phyloP scores from a whole-genome alignment of 2,888 invertebrate species.

The Cephus spinipes region DNA sequence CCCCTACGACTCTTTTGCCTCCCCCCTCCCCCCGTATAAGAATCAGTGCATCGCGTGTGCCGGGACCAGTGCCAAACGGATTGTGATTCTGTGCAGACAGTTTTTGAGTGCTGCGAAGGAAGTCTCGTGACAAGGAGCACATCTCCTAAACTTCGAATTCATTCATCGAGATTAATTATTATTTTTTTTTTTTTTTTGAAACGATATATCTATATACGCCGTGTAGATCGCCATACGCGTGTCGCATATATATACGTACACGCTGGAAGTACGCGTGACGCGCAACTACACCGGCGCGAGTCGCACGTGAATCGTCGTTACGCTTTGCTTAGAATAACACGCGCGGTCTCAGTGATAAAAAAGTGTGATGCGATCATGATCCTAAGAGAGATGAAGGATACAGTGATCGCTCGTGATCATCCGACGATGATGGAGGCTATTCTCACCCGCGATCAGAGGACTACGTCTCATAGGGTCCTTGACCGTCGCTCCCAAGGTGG shows the following conservation, averaged over 20 bases:
- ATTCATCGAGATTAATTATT: constrained; percentile 16
- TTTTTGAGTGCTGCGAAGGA: constrained; percentile 11
- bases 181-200: constrained; percentile 18
- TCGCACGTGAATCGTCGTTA: constrained; percentile 18
- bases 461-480: constrained; percentile 55
- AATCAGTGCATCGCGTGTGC: constrained; percentile 62
- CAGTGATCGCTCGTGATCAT: constrained; percentile 22
- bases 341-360: constrained; percentile 20
- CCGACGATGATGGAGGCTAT: constrained; percentile 59
- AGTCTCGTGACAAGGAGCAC: constrained; percentile 56
- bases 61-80: constrained; percentile 60
- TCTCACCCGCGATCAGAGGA: constrained; percentile 59
- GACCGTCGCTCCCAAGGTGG: constrained; percentile 30
- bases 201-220: not conserved
- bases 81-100: constrained; percentile 57
- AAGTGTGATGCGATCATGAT: constrained; percentile 47
- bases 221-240: not conserved
- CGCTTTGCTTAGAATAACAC: not conserved
- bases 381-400: constrained; percentile 29
- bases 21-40: constrained; percentile 53
- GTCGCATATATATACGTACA: not conserved
- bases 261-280: not conserved
- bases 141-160: constrained; percentile 7
- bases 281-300: constrained; percentile 6
- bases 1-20: constrained; percentile 13